Conservation (phyloP, 2,797 vertebrate species). For the Potorous gilbertii region DNA sequence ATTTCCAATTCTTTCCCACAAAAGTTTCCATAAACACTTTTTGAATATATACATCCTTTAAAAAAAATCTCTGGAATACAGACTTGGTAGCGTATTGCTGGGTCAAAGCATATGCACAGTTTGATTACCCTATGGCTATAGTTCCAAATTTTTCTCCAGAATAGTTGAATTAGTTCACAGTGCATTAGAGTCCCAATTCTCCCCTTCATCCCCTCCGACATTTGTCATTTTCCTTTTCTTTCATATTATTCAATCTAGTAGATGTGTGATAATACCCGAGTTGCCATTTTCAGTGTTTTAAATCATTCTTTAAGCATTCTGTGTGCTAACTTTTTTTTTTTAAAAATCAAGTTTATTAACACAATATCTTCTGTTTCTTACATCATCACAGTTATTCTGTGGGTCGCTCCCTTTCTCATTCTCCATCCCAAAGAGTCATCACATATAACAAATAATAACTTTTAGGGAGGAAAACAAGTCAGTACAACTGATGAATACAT, state of each 20-base stretch:
- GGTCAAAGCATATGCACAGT: neutral
- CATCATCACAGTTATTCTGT: neutral
- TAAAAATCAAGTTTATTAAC: neutral
- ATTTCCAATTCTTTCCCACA: neutral
- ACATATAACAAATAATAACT: neutral
- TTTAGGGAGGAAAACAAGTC: neutral
- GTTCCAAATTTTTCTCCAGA: neutral
- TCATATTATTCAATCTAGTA: neutral
- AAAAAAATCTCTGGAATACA: neutral
- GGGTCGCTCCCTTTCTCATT: neutral
- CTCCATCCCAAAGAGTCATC: neutral
- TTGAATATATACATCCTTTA: neutral
- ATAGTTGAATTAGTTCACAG: neutral
- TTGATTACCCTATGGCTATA: neutral
- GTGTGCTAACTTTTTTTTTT: neutral
- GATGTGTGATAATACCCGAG: neutral
- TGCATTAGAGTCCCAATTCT: neutral
- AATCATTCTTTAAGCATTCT: neutral
- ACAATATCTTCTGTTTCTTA: neutral
- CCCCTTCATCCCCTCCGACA: too few species aligned
- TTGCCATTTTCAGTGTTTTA: neutral
- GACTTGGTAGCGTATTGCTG: neutral
- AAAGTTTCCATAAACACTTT: neutral
- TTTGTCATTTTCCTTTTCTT: neutral
- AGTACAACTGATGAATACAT: neutral